A percentile compares a stretch with the other conserved stretches of the same genome.
phyloP scores from a whole-genome alignment of 2,888 invertebrate species.

The Phengaris arion region DNA sequence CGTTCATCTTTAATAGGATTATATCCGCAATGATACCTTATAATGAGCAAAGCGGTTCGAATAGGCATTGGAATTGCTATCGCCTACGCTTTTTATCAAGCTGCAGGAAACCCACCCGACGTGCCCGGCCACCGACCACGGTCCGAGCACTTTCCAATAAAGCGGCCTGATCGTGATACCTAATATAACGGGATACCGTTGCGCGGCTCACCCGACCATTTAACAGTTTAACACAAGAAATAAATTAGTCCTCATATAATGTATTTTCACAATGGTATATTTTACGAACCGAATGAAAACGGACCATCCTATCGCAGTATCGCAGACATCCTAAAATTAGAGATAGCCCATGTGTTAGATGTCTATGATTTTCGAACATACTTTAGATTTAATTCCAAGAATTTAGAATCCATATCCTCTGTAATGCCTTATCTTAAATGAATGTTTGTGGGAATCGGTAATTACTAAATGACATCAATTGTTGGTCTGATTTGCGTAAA shows the following conservation, averaged over 20 bases:
- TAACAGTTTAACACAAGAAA: conserved; percentile 54
- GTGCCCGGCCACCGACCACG: conserved; percentile 54
- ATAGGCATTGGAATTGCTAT: conserved; percentile 39
- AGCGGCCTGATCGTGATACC: conserved; percentile 70
- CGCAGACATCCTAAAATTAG: too few relatives aligned
- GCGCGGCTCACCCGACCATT: conserved; percentile 58
- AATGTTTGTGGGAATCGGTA: too few relatives aligned
- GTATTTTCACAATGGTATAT: not conserved
- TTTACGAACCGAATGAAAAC: not conserved
- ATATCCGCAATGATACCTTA: conserved; percentile 29
- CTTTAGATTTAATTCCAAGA: too few relatives aligned
- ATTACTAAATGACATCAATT: too few relatives aligned
- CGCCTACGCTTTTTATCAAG: conserved; percentile 50
- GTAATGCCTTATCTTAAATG: too few relatives aligned
- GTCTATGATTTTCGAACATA: too few relatives aligned
- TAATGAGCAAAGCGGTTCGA: conserved; percentile 42
- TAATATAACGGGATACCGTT: conserved; percentile 69
- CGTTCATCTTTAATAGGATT: conserved; percentile 19
- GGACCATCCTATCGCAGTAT: too few relatives aligned
- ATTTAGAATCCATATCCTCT: too few relatives aligned
- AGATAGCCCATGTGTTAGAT: too few relatives aligned
- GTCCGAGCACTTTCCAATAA: conserved; percentile 72
- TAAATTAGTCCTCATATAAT: conserved; percentile 30
- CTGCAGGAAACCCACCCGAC: conserved; percentile 46
- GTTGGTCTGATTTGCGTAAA: too few relatives aligned